These are phyloP conservation scores for Tympanuchus pallidicinctus DNA, from an alignment of 2,113 vertebrate species.

Conservation along the genomic window DNA sequence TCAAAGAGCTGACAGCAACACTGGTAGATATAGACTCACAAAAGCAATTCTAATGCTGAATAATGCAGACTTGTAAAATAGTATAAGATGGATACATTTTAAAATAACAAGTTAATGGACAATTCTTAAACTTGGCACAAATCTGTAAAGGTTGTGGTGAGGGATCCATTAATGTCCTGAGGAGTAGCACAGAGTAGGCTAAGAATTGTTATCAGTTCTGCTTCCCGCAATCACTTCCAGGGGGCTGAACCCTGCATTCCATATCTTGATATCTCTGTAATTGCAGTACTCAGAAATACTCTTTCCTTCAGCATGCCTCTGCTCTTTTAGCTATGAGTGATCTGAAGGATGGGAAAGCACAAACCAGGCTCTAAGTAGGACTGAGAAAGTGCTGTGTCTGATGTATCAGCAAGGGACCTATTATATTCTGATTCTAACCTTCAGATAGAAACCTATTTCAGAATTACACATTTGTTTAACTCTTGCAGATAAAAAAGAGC, in stretches of 20 bases:
- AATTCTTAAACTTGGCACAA: not conserved
- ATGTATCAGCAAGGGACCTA: not conserved
- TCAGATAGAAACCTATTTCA: not conserved
- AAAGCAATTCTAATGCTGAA: not conserved
- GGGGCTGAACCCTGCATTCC: not conserved
- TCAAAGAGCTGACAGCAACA: not conserved
- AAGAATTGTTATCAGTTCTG: not conserved
- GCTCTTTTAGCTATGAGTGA: not conserved
- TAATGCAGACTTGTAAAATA: not conserved
- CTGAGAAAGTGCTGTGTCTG: not conserved
- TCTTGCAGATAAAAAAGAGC: not conserved
- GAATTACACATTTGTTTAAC: not conserved
- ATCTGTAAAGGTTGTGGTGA: not conserved
- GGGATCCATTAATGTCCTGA: not conserved
- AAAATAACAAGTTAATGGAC: not conserved
- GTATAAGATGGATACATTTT: not conserved
- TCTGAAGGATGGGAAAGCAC: not conserved
- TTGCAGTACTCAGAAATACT: not conserved
- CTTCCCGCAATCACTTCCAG: not conserved
- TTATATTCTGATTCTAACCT: slow-evolving; percentile 8
- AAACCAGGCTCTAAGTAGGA: not conserved
- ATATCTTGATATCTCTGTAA: not conserved
- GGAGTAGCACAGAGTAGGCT: not conserved
- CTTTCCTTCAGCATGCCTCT: not conserved
- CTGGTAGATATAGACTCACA: not conserved